Evolutionary conservation across 2,888 invertebrate species (phyloP).

Genomic region (Anorthoa munda): DNA sequence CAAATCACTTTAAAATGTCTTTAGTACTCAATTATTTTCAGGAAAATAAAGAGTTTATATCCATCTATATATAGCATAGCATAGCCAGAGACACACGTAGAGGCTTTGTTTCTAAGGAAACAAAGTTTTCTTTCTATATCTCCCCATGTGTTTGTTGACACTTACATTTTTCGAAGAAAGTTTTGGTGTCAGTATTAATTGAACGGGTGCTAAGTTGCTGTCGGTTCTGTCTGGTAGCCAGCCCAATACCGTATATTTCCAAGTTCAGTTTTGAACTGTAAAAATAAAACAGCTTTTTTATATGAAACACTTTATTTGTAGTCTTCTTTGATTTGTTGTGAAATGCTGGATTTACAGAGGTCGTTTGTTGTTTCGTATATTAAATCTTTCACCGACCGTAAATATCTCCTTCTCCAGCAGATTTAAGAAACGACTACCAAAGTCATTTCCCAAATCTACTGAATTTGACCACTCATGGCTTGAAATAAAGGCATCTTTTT

Average conservation of each 20-base stretch:
- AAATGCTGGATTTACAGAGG: neutral
- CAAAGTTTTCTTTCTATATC: slow-evolving; percentile 29
- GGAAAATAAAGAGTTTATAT: too few species aligned
- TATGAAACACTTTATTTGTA: neutral
- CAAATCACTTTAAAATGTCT: too few species aligned
- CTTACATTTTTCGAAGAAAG: slow-evolving; percentile 34
- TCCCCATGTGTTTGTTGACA: slow-evolving; percentile 16
- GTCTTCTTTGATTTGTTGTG: neutral
- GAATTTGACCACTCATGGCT: neutral
- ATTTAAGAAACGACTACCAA: too few species aligned
- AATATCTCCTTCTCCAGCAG: too few species aligned
- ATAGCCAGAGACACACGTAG: neutral
- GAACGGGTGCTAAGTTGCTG: slow-evolving; percentile 28
- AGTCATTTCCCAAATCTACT: neutral
- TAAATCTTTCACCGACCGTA: too few species aligned
- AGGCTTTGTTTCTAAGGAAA: slow-evolving; percentile 1
- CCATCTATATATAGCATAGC: too few species aligned
- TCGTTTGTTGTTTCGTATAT: too few species aligned
- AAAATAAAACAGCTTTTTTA: neutral
- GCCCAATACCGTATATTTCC: slow-evolving; percentile 1
- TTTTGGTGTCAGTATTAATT: slow-evolving; percentile 50
- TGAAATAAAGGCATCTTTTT: neutral
- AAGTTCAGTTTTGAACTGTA: neutral
- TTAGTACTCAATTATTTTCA: too few species aligned
- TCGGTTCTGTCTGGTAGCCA: slow-evolving; percentile 15